These are phyloP conservation scores for Rhynchotus rufescens DNA, from an alignment of 2,797 vertebrate species.

Conservation along the genomic window DNA sequence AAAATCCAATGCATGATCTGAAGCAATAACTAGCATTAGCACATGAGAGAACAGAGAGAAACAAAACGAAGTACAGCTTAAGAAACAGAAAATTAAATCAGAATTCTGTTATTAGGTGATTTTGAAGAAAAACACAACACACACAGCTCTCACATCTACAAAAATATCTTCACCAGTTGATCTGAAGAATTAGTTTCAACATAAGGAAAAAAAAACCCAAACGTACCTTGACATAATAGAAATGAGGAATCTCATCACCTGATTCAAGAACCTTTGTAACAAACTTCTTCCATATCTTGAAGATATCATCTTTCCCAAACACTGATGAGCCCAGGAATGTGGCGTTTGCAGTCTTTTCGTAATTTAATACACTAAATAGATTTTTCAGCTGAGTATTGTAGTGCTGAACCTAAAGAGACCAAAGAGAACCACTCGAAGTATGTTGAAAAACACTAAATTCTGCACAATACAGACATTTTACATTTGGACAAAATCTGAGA, in stretches of 20 bases:
- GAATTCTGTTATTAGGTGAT: background rate
- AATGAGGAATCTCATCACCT: constrained; percentile 54
- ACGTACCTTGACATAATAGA: constrained; percentile 94
- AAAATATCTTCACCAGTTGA: background rate
- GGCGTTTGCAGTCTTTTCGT: constrained; percentile 79
- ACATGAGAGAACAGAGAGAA: background rate
- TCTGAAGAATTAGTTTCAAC: background rate
- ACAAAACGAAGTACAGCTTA: background rate
- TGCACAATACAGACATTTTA: background rate
- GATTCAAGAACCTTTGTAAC: constrained; percentile 71
- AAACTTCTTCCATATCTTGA: constrained; percentile 81
- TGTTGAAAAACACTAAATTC: background rate
- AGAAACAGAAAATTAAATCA: background rate
- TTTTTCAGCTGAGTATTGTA: constrained; percentile 78
- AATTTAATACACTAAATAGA: constrained; percentile 86
- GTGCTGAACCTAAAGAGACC: constrained; percentile 47
- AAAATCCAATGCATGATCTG: background rate
- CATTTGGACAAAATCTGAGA: background rate
- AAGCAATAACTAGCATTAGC: background rate
- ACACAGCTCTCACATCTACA: background rate
- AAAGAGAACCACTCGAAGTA: background rate
- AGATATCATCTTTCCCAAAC: constrained; percentile 89
- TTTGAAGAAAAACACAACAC: background rate
- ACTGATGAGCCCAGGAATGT: constrained; percentile 87
- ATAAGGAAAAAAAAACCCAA: background rate